phyloP scores from a whole-genome alignment of 2,113 vertebrate species.

The Sminthopsis crassicaudata region DNA sequence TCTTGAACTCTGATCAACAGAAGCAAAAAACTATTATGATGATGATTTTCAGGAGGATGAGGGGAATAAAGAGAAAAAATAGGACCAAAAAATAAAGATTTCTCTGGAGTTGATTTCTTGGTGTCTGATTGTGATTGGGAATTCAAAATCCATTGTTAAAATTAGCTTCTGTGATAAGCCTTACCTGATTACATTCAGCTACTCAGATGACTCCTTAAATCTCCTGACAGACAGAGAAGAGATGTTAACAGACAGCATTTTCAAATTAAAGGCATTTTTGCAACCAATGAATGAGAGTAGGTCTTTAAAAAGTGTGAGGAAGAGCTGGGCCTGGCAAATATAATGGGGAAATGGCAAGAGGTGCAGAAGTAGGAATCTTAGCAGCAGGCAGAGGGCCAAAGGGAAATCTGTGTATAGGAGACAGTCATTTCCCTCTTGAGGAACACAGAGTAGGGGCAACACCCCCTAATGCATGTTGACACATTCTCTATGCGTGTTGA shows the following conservation, averaged over 20 bases:
- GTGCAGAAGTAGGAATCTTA: not conserved
- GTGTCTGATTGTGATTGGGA: conserved; percentile 45
- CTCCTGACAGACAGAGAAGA: not conserved
- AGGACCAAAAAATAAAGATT: conserved; percentile 21
- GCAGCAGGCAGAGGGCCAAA: not conserved
- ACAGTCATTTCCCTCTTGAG: not conserved
- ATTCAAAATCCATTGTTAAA: conserved; percentile 62
- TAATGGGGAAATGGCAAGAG: not conserved
- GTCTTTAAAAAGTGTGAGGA: not conserved
- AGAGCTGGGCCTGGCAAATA: not conserved
- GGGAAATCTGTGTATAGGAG: not conserved
- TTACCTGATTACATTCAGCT: conserved; percentile 60
- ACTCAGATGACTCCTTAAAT: conserved; percentile 40
- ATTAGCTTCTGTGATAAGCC: conserved; percentile 60
- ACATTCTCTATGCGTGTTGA: not conserved
- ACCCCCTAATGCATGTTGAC: not conserved
- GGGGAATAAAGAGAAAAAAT: not conserved
- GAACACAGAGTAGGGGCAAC: not conserved
- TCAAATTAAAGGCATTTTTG: not conserved
- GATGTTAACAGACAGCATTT: not conserved
- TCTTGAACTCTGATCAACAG: conserved; percentile 13
- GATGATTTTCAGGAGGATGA: conserved; percentile 15
- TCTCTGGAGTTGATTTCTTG: conserved; percentile 51
- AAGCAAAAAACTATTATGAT: conserved; percentile 23
- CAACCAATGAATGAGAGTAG: not conserved